Conservation (phyloP, 2,888 invertebrate genomes). For the Eristalis intricaria region DNA sequence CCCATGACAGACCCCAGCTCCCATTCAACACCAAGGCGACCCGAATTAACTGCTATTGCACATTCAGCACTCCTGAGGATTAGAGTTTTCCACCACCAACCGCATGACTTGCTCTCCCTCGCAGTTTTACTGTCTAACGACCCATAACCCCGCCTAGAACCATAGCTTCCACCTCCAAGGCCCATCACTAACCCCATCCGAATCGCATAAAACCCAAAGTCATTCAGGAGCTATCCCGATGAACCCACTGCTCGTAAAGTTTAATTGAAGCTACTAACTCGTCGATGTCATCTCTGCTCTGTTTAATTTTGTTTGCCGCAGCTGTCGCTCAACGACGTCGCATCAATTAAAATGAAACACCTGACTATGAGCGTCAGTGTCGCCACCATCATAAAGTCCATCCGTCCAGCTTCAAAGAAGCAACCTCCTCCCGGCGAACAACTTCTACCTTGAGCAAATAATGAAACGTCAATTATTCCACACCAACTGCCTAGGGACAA, state of each 20-base stretch:
- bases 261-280: not conserved
- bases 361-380: not conserved
- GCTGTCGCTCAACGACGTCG: not conserved
- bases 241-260: not conserved
- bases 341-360: not conserved
- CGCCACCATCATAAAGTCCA: no score
- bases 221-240: not conserved
- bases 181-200: not conserved
- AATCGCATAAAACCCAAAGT: not conserved
- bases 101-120: no score
- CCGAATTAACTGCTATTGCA: no score
- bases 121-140: no score
- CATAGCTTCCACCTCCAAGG: not conserved
- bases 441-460: not conserved
- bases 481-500: not conserved
- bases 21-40: no score
- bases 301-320: not conserved
- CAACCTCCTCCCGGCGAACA: not conserved
- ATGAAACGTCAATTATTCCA: not conserved
- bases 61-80: no score
- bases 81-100: no score
- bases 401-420: not conserved
- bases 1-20: no score
- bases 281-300: not conserved
- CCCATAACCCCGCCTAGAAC: no score